These are phyloP conservation scores for Dissostichus mawsoni DNA, from an alignment of 2,113 vertebrate genomes.

Conservation along the genomic window DNA sequence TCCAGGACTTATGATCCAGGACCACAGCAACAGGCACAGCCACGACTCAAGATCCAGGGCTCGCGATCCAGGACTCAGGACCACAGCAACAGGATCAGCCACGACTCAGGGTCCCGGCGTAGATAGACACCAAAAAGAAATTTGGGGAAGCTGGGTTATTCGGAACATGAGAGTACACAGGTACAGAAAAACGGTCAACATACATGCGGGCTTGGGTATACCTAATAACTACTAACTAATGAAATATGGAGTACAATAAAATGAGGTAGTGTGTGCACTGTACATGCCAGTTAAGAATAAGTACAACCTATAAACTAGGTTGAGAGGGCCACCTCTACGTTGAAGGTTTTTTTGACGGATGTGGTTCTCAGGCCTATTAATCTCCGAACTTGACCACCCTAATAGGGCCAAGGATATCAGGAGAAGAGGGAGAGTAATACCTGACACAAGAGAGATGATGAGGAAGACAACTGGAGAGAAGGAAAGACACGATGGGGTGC, in stretches of 20 bases:
- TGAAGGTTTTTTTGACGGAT: conserved; percentile 44
- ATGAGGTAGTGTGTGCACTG: neutral
- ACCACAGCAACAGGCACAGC: too few species aligned
- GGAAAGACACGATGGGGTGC: conserved; percentile 28
- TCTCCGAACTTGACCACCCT: conserved; percentile 56
- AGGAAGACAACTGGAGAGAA: conserved; percentile 26
- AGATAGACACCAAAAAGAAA: too few species aligned
- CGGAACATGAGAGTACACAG: too few species aligned
- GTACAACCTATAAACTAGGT: conserved; percentile 43
- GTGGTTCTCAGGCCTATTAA: conserved; percentile 56
- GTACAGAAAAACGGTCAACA: neutral
- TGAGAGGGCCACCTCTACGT: conserved; percentile 28
- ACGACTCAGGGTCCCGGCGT: too few species aligned
- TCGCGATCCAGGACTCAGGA: too few species aligned
- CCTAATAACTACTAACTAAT: neutral
- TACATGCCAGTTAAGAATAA: neutral
- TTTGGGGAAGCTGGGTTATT: too few species aligned
- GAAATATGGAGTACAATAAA: neutral
- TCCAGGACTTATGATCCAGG: too few species aligned
- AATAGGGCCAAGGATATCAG: conserved; percentile 66
- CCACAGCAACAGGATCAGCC: too few species aligned
- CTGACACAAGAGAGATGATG: conserved; percentile 41
- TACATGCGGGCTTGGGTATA: neutral
- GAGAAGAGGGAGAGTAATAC: conserved; percentile 34
- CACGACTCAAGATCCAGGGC: too few species aligned